Conservation (phyloP, 2,797 vertebrate species). For the Galago senegalensis region DNA sequence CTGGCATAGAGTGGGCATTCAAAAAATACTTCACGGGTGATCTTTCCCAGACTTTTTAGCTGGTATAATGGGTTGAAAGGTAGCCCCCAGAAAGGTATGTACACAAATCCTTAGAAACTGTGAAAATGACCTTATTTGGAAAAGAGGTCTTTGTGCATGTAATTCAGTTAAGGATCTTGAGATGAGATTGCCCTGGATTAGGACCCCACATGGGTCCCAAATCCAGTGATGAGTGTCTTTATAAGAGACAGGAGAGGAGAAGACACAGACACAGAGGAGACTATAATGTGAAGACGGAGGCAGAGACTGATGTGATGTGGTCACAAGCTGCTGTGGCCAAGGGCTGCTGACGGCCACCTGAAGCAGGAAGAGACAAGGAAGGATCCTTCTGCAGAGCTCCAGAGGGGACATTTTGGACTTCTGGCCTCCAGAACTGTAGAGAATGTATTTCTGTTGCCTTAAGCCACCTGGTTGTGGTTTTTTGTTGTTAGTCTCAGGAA, state of each 20-base stretch:
- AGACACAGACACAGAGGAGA: too few species aligned
- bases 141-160: not conserved
- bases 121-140: not conserved
- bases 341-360: not conserved
- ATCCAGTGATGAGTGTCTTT: not conserved
- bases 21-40: rapidly evolving
- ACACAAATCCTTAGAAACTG: not conserved
- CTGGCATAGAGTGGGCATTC: not conserved
- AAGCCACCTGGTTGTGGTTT: not conserved
- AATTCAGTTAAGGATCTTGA: not conserved
- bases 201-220: not conserved
- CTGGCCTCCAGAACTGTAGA: not conserved
- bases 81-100: not conserved
- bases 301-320: not conserved
- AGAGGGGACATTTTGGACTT: not conserved
- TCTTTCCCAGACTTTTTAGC: not conserved
- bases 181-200: not conserved
- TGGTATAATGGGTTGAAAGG: not conserved
- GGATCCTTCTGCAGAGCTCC: rapidly evolving
- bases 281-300: rapidly evolving
- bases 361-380: not conserved
- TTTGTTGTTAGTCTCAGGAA: not conserved
- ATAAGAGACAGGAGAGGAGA: not conserved
- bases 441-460: not conserved
- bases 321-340: not conserved